These are phyloP conservation scores for Druon quercuslanigerum DNA, from an alignment of 1,140 invertebrate species.

Conservation along the genomic window DNA sequence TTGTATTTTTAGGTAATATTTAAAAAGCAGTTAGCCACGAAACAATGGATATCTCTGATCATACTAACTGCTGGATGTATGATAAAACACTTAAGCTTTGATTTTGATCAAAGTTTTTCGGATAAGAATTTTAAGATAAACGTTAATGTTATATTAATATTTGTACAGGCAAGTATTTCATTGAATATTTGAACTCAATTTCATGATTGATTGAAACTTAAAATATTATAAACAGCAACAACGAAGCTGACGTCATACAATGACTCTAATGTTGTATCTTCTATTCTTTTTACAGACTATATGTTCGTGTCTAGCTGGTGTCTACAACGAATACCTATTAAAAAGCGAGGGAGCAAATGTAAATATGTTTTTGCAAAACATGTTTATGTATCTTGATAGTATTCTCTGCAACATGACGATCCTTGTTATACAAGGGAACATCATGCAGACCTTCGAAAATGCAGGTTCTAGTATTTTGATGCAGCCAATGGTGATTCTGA, in stretches of 20 bases:
- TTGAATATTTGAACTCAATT: slow-evolving; percentile 27
- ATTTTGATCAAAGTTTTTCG: slow-evolving; percentile 69
- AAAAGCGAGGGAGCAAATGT: slow-evolving; percentile 89
- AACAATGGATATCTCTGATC: slow-evolving; percentile 93
- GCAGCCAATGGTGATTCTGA: slow-evolving; percentile 81
- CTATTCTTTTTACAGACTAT: slow-evolving; percentile 82
- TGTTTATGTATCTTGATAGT: slow-evolving; percentile 97
- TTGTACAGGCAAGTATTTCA: slow-evolving; percentile 74
- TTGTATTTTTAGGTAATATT: slow-evolving; percentile 84
- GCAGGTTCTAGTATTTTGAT: slow-evolving; percentile 61
- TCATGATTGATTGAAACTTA: neutral
- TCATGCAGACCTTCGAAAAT: slow-evolving; percentile 79
- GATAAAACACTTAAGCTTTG: slow-evolving; percentile 88
- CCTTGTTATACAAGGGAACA: slow-evolving; percentile 81
- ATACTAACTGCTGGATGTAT: slow-evolving; percentile 93
- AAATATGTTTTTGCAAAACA: slow-evolving; percentile 95
- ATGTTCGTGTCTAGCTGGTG: slow-evolving; percentile 95
- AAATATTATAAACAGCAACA: too few relatives aligned
- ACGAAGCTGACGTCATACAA: too few relatives aligned
- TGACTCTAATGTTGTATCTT: slow-evolving; percentile 38
- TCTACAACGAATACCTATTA: slow-evolving; percentile 96
- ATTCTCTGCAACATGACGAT: slow-evolving; percentile 90
- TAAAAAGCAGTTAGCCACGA: slow-evolving; percentile 85
- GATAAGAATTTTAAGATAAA: slow-evolving; percentile 76
- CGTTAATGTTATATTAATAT: slow-evolving; percentile 84